These are phyloP conservation scores for Aratinga solstitialis DNA, from an alignment of 2,797 vertebrate species.

Conservation along the genomic window DNA sequence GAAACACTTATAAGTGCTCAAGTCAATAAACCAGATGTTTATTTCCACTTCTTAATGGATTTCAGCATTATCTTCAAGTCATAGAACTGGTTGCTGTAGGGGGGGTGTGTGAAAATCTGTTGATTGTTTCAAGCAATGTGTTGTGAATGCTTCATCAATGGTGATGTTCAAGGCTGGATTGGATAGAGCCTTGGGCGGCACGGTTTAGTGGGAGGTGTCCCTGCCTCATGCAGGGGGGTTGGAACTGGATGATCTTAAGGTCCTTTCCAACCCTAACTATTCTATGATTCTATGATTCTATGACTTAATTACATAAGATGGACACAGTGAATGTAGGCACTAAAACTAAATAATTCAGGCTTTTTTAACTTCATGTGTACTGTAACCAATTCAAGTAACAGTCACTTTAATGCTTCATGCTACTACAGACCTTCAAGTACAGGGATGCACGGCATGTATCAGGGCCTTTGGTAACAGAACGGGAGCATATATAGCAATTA, in stretches of 20 bases:
- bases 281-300: no score
- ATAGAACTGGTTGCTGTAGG: background rate
- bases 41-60: background rate
- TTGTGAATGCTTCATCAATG: no score
- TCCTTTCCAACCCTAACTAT: no score
- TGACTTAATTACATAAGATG: background rate
- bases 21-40: background rate
- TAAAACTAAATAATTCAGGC: background rate
- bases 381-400: background rate
- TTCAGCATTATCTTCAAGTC: background rate
- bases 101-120: background rate
- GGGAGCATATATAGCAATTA: background rate
- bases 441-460: rapidly evolving
- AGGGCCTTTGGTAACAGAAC: background rate
- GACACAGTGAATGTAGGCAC: background rate
- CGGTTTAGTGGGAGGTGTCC: no score
- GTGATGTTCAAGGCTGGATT: no score
- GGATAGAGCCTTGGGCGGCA: no score
- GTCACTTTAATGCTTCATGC: background rate
- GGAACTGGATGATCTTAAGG: no score
- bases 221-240: no score
- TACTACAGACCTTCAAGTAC: background rate
- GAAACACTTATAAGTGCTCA: background rate
- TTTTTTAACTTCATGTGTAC: background rate
- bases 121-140: background rate